Percentiles rank a stretch among this genome's conserved stretches.
Conservation (phyloP, 1,140 invertebrate genomes). For the Anastrepha obliqua region DNA sequence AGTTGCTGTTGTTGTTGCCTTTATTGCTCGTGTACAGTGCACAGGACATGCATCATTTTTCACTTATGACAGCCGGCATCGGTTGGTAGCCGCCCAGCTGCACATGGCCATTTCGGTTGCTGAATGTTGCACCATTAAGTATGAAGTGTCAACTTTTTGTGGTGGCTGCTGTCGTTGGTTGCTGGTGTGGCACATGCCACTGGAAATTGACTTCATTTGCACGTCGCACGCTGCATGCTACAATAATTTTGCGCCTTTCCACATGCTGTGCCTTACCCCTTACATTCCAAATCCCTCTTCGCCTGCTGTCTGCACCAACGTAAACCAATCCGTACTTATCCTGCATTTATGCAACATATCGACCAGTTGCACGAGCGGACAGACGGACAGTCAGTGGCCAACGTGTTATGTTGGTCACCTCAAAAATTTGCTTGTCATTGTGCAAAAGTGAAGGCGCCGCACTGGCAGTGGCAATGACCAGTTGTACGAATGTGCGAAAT, state of each 20-base stretch:
- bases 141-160: background rate
- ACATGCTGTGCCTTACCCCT: too few relatives aligned
- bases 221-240: background rate
- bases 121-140: background rate
- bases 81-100: background rate
- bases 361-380: background rate
- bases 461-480: background rate
- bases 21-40: background rate
- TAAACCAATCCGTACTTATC: background rate
- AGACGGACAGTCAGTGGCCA: background rate
- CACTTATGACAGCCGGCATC: constrained; percentile 27
- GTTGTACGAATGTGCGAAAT: background rate
- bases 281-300: background rate
- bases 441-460: background rate
- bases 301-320: background rate
- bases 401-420: background rate
- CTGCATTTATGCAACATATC: background rate
- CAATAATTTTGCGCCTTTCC: too few relatives aligned
- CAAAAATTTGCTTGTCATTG: background rate
- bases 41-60: constrained; percentile 27
- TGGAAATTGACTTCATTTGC: background rate
- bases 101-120: background rate
- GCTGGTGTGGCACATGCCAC: background rate
- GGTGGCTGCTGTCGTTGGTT: background rate
- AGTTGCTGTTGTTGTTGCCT: background rate